Percentiles rank a stretch among this genome's conserved stretches.
phyloP scores from a whole-genome alignment of 2,888 invertebrate genomes.

The Clanis bilineata region DNA sequence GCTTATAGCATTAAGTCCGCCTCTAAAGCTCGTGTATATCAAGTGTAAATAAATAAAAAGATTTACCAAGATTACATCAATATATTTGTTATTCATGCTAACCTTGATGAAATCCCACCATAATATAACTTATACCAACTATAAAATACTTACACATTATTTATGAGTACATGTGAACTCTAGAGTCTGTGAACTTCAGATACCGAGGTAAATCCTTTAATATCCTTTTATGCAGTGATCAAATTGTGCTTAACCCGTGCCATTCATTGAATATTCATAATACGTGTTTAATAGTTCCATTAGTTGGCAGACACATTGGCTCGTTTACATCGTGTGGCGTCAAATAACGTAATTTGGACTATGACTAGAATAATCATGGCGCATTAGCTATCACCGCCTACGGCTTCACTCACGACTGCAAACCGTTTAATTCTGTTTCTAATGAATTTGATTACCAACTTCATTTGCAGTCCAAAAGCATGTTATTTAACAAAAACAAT shows the following conservation, averaged over 20 bases:
- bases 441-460: too few species aligned
- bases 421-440: too few species aligned
- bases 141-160: too few species aligned
- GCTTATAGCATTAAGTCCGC: too few species aligned
- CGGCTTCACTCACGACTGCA: not conserved
- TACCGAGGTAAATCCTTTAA: conserved; percentile 23
- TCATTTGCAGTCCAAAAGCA: too few species aligned
- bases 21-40: too few species aligned
- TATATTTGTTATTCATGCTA: too few species aligned
- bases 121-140: too few species aligned
- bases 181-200: not conserved
- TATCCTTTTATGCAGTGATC: conserved; percentile 33
- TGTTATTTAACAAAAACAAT: too few species aligned
- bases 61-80: too few species aligned
- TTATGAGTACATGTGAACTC: not conserved
- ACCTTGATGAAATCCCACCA: too few species aligned
- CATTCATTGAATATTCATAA: conserved; percentile 40
- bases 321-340: not conserved
- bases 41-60: too few species aligned
- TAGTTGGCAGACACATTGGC: conserved; percentile 27
- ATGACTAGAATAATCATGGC: not conserved
- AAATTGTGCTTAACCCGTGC: conserved; percentile 32
- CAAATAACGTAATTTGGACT: not conserved
- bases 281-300: conserved; percentile 36
- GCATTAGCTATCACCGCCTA: not conserved